Percentiles rank a stretch among this genome's conserved stretches.
phyloP scores from a whole-genome alignment of 1,140 invertebrate genomes.

The Drosophila nigrodunni region DNA sequence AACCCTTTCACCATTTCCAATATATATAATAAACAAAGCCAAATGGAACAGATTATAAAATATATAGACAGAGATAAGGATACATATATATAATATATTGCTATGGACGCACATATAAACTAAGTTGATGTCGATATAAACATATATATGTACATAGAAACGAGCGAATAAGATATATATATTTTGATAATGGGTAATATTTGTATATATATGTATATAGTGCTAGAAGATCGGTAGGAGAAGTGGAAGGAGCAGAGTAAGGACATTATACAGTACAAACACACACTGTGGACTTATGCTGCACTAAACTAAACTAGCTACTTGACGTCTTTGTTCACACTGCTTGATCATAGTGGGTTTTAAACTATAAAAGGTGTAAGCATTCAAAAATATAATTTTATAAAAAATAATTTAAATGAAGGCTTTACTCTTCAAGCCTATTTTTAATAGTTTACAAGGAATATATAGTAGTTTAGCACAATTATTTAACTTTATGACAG shows the following conservation, averaged over 20 bases:
- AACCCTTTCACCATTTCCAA: slow-evolving; percentile 34
- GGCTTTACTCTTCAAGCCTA: no score
- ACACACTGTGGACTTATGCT: background rate
- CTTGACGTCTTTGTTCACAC: no score
- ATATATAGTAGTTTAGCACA: no score
- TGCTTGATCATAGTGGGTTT: background rate
- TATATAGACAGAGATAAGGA: background rate
- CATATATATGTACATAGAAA: slow-evolving; percentile 14
- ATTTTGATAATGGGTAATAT: slow-evolving; percentile 2
- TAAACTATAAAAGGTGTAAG: background rate
- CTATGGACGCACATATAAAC: background rate
- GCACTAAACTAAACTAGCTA: background rate
- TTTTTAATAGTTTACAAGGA: no score
- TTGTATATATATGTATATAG: background rate
- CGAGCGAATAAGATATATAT: slow-evolving; percentile 1
- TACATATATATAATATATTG: background rate
- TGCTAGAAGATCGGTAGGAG: background rate
- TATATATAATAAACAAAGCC: slow-evolving; percentile 9
- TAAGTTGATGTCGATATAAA: background rate
- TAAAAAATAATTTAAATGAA: no score
- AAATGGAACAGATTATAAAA: slow-evolving; percentile 7
- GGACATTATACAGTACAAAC: slow-evolving; percentile 4
- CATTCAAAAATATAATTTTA: no score
- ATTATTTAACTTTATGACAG: no score
- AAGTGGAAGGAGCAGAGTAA: no score